A percentile compares a stretch with the other conserved stretches of the same genome.
These are phyloP conservation scores for Apodemus sylvaticus DNA, from an alignment of 2,113 vertebrate species.

Conservation along the genomic window DNA sequence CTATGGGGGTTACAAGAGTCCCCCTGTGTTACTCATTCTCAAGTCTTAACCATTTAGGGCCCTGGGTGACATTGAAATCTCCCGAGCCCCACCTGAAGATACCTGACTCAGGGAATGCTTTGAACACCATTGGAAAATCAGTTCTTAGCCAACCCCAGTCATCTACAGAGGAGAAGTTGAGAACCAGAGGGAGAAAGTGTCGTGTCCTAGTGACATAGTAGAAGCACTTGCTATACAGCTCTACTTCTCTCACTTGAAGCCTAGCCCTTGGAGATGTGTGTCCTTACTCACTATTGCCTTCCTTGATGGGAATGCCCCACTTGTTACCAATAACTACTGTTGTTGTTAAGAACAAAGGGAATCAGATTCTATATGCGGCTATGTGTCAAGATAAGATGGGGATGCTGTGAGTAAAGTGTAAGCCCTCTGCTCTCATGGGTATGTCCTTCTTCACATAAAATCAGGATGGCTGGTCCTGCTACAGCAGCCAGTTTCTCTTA, in stretches of 20 bases:
- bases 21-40: background rate
- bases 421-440: background rate
- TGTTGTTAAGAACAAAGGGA: constrained; percentile 8
- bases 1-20: background rate
- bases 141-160: background rate
- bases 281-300: background rate
- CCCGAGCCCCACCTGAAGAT: background rate
- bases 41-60: background rate
- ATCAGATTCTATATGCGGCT: background rate
- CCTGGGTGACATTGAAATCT: background rate
- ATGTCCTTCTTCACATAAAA: background rate
- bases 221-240: background rate
- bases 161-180: background rate
- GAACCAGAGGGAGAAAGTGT: background rate
- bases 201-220: background rate
- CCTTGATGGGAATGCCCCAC: background rate
- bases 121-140: background rate
- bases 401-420: background rate
- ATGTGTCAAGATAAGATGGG: too few species aligned
- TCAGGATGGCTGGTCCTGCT: background rate
- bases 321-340: background rate
- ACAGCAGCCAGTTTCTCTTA: background rate
- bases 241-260: background rate
- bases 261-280: background rate
- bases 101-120: background rate